These are phyloP conservation scores for Druon quercuslanigerum DNA, from an alignment of 1,140 invertebrate species.

Conservation along the genomic window DNA sequence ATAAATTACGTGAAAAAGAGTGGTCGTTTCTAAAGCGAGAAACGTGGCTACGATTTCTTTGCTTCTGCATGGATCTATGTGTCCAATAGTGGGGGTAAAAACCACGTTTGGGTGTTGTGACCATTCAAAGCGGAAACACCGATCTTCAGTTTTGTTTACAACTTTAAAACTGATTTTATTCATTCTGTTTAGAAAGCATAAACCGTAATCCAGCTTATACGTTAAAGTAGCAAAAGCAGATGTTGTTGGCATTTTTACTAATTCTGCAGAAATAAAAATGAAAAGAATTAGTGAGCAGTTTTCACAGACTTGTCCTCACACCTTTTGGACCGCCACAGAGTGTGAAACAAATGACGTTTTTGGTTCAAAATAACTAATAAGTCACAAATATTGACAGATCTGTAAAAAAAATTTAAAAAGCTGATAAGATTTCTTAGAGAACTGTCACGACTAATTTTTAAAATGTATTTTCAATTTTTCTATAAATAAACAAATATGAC, in stretches of 20 bases:
- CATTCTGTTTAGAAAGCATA: slow-evolving; percentile 58
- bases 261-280: slow-evolving; percentile 1
- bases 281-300: neutral
- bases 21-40: slow-evolving; percentile 46
- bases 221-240: slow-evolving; percentile 32
- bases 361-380: too few species aligned
- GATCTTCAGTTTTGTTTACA: slow-evolving; percentile 56
- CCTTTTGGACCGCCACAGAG: too few species aligned
- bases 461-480: too few species aligned
- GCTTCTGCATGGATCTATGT: slow-evolving; percentile 49
- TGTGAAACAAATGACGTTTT: too few species aligned
- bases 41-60: slow-evolving; percentile 61
- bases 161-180: slow-evolving; percentile 58
- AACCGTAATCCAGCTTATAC: slow-evolving; percentile 58
- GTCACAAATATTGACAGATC: too few species aligned
- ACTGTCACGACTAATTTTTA: too few species aligned
- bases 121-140: slow-evolving; percentile 63
- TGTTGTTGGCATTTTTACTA: neutral
- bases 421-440: too few species aligned
- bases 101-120: slow-evolving; percentile 49
- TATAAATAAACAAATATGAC: too few species aligned
- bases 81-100: slow-evolving; percentile 60
- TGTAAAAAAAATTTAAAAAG: too few species aligned
- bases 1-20: too few species aligned
- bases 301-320: too few species aligned